A percentile compares a stretch with the other conserved stretches of the same genome.
Evolutionary conservation across 2,888 invertebrate genomes (phyloP).

Genomic region (Cancer borealis): DNA sequence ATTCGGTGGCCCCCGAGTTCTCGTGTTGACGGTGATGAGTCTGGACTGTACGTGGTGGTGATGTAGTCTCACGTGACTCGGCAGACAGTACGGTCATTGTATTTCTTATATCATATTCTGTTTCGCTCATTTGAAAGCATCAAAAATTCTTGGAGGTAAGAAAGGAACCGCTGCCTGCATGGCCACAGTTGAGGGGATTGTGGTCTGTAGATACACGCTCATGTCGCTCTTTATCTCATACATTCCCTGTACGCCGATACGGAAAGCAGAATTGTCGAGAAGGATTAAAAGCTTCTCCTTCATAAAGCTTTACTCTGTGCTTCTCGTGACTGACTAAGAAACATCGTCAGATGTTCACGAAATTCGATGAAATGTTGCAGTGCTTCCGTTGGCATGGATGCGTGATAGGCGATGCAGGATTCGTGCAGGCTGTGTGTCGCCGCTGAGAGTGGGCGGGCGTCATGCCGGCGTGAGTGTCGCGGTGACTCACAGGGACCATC

Average conservation of each 20-base stretch:
- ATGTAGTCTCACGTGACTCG: neutral
- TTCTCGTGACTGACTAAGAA: neutral
- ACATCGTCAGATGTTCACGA: neutral
- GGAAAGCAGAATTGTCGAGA: neutral
- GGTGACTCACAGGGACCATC: slow-evolving; percentile 47
- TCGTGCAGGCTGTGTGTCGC: slow-evolving; percentile 39
- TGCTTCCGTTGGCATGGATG: neutral
- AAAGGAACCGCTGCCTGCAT: neutral
- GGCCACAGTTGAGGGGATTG: neutral
- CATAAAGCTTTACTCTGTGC: neutral
- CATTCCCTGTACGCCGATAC: neutral
- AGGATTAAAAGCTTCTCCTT: neutral
- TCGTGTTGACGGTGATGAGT: neutral
- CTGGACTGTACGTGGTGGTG: neutral
- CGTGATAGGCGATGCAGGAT: slow-evolving; percentile 8
- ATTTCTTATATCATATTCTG: neutral
- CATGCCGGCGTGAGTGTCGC: slow-evolving; percentile 44
- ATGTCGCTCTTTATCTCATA: neutral
- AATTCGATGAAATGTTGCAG: neutral
- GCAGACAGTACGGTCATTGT: neutral
- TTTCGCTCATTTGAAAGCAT: neutral
- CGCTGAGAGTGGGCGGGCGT: slow-evolving; percentile 40
- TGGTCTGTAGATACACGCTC: neutral
- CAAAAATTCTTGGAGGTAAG: neutral
- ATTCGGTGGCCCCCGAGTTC: neutral